Conservation (phyloP, 2,888 invertebrate genomes). For the Stratiomys singularior region DNA sequence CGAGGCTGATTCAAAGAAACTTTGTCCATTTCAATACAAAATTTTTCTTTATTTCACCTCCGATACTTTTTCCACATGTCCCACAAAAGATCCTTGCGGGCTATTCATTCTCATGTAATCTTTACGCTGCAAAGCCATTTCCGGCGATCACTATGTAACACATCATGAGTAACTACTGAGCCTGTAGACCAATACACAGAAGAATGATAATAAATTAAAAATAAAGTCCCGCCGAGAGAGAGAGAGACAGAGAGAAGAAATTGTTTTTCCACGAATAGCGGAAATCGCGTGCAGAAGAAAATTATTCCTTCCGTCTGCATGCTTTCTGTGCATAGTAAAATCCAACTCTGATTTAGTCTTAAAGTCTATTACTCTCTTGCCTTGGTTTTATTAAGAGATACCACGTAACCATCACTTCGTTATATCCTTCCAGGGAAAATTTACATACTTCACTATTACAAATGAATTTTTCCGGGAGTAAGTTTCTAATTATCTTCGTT, state of each 20-base stretch:
- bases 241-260: background rate
- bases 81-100: no score
- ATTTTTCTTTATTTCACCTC: background rate
- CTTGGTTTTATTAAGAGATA: no score
- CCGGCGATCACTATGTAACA: background rate
- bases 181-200: no score
- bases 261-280: background rate
- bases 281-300: constrained; percentile 38
- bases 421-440: constrained; percentile 11
- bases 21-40: constrained; percentile 35
- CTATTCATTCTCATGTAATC: no score
- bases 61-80: no score
- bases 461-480: constrained; percentile 11
- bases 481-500: constrained; percentile 25
- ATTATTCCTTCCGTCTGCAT: constrained; percentile 16
- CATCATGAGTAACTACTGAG: background rate
- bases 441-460: constrained; percentile 30
- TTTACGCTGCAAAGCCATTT: background rate
- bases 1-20: constrained; percentile 35
- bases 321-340: background rate
- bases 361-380: constrained; percentile 12
- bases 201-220: no score
- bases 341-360: constrained; percentile 4
- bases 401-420: no score
- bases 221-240: no score